Evolutionary conservation across 2,797 vertebrate genomes (phyloP).

Genomic region (Ataeniobius toweri): DNA sequence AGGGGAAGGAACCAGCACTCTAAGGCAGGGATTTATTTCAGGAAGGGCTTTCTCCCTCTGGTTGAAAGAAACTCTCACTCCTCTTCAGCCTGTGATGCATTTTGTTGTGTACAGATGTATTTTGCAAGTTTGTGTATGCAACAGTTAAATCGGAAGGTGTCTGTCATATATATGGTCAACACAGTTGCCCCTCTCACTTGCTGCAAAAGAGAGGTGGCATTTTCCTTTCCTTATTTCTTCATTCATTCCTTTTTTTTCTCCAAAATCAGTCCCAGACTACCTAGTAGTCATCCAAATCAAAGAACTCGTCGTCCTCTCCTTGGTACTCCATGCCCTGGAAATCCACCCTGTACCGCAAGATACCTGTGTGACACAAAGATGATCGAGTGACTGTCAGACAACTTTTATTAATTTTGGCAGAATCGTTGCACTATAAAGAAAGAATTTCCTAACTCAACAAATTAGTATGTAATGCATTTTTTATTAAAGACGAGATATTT

Average conservation of each 20-base stretch:
- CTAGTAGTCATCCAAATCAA: constrained; percentile 99
- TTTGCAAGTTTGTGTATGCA: constrained; percentile 75
- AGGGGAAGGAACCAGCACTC: constrained; percentile 83
- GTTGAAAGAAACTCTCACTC: constrained; percentile 79
- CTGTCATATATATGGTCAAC: constrained; percentile 78
- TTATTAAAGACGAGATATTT: not conserved
- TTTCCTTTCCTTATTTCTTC: constrained; percentile 82
- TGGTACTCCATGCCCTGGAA: constrained; percentile 99
- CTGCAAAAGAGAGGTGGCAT: constrained; percentile 83
- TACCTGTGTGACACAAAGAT: constrained; percentile 82
- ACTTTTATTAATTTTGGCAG: constrained; percentile 15
- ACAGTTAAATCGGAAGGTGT: constrained; percentile 78
- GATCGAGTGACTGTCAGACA: constrained; percentile 20
- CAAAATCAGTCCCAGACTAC: constrained; percentile 90
- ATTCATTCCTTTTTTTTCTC: constrained; percentile 84
- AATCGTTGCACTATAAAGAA: not conserved
- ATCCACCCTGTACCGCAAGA: constrained; percentile 99
- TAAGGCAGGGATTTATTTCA: constrained; percentile 84
- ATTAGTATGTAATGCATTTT: not conserved
- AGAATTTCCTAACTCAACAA: not conserved
- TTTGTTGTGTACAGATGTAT: constrained; percentile 73
- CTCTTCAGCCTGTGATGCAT: constrained; percentile 77
- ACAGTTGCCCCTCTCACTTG: constrained; percentile 77
- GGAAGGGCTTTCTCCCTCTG: constrained; percentile 79
- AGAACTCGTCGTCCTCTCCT: constrained; percentile 98